Percentiles rank a stretch among this genome's conserved stretches.
phyloP scores from a whole-genome alignment of 2,113 vertebrate genomes.

The Campylorhamphus procurvoides region DNA sequence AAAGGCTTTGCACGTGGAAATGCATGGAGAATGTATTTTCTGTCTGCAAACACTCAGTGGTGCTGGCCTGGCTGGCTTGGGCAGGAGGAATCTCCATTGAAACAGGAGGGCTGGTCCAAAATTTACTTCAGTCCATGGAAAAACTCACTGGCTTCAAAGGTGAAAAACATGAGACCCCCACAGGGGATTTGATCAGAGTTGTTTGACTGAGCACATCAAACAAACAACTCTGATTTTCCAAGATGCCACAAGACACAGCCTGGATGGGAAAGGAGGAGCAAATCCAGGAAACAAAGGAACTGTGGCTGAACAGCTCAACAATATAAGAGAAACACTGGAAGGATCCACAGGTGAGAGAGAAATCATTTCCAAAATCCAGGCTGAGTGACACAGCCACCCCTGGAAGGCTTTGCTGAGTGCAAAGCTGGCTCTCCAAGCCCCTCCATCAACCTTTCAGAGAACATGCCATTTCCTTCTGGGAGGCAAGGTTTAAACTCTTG shows the following conservation, averaged over 20 bases:
- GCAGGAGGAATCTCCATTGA: not conserved
- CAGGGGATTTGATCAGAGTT: not conserved
- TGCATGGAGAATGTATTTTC: not conserved
- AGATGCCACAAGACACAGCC: not conserved
- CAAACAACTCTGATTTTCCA: not conserved
- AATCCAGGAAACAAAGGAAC: not conserved
- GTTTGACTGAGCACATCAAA: not conserved
- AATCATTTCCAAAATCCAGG: accelerated
- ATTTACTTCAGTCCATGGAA: not conserved
- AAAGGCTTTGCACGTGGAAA: accelerated
- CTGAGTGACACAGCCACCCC: not conserved
- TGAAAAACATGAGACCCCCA: not conserved
- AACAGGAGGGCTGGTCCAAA: not conserved
- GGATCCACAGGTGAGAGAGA: not conserved
- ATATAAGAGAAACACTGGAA: not conserved
- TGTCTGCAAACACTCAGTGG: not conserved
- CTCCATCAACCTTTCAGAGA: not conserved
- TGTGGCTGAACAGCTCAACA: not conserved
- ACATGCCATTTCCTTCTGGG: not conserved
- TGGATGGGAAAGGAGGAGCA: not conserved
- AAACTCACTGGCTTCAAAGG: not conserved
- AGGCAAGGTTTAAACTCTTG: not conserved
- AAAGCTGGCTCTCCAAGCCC: not conserved
- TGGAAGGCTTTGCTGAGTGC: not conserved
- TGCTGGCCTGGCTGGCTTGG: not conserved